Evolutionary conservation across 2,797 vertebrate species (phyloP).

Genomic region (Odontamblyopus lacepedii): DNA sequence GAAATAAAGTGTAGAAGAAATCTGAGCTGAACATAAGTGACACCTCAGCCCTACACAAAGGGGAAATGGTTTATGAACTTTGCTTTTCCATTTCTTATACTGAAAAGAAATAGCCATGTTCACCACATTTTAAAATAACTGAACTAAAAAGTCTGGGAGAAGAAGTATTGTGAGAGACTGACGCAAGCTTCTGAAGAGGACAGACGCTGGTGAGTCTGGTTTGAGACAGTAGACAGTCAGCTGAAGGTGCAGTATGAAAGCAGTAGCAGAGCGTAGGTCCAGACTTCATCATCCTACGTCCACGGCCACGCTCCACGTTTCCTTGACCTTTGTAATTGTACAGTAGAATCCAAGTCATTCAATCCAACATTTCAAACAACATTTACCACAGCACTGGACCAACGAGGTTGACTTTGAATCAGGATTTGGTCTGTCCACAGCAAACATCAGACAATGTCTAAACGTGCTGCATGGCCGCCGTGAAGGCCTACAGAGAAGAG

Average conservation of each 20-base stretch:
- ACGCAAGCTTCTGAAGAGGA: neutral
- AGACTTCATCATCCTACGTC: neutral
- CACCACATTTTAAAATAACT: neutral
- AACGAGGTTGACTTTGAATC: neutral
- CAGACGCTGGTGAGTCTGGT: neutral
- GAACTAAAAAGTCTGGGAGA: neutral
- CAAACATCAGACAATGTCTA: neutral
- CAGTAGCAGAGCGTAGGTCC: constrained; percentile 1
- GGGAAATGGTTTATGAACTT: neutral
- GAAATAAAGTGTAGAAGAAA: no score
- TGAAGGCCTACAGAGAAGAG: neutral
- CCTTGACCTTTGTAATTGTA: neutral
- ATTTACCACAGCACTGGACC: neutral
- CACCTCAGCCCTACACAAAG: neutral
- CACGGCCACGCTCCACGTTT: neutral
- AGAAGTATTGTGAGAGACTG: neutral
- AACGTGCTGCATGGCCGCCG: neutral
- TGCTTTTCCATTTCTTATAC: neutral
- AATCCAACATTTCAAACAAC: neutral
- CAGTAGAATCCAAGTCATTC: neutral
- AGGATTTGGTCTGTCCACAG: neutral
- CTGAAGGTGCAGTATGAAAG: constrained; percentile 3
- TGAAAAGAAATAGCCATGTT: neutral
- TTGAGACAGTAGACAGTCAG: neutral
- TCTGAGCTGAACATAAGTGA: no score